Base-by-base conservation (phyloP, 2,888 invertebrate species). In the Melangyna quadrimaculata region DNA sequence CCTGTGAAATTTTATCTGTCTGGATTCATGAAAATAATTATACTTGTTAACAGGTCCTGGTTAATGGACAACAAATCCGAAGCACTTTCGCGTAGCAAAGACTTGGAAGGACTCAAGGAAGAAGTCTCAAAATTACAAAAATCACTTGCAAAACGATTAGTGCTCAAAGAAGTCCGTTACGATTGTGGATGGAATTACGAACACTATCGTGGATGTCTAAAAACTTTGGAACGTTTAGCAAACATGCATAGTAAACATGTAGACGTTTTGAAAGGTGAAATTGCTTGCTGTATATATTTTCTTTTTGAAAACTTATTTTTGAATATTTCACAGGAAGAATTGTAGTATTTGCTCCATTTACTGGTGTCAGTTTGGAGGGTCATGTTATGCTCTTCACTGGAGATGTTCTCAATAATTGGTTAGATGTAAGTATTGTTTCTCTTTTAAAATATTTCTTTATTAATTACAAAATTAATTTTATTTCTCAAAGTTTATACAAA, bases 361-460 rank as follows among this genome's bases (percentile, higher is more conserved):
- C 98, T 3, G 98, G 98, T 14, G 96, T 98, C 7, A 97, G 96
- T 90, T 93, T 98, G 61, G 97, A 98, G 89, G 98, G 98, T 0
- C 96, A 97, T 89, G 95, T 98, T 9, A 96, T 96, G 93, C 94
- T 98, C 0, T 98, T 96, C 90, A 98, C 97, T 88, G 98, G 97
- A 43, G 98, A 98, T 94, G 98, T 98, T 43, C 93, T 98, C 79
- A 95, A 97, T 89, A 97, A 97, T 92, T 98, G 98, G 98, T 93
- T 98, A 78, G 97, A 97, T 92, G 97, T 97, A 93, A 94, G 95
- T n/a, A n/a, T 93, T 27, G 17, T 35, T 63, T 57, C 19, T 35
- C 6, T n/a, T 19, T 43, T 37, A 19, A 24, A 32, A 37, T 35
- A 0, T 17, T n/a, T 40, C 12, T 40, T 17, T 4, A 40, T 22